Percentiles rank a stretch among this genome's conserved stretches.
Conservation (phyloP, 2,888 invertebrate genomes). For the Julus scandinavius region DNA sequence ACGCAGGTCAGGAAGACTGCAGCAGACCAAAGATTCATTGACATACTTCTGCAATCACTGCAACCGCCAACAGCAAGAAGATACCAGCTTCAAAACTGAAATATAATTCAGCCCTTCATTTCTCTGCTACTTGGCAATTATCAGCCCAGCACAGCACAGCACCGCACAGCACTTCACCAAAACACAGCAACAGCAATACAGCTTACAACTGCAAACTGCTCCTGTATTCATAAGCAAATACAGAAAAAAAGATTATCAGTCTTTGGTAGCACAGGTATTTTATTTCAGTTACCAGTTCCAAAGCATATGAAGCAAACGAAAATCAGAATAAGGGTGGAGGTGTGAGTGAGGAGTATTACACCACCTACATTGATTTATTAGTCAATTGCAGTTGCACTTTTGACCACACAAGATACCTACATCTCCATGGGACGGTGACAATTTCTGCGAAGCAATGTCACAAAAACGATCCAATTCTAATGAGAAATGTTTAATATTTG, state of each 20-base stretch:
- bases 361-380: not conserved
- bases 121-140: too few relatives aligned
- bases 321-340: not conserved
- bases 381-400: too few relatives aligned
- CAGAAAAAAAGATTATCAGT: conserved; percentile 57
- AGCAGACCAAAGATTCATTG: too few relatives aligned
- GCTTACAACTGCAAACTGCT: conserved; percentile 57
- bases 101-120: too few relatives aligned
- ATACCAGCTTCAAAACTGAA: too few relatives aligned
- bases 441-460: too few relatives aligned
- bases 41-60: too few relatives aligned
- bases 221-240: conserved; percentile 57
- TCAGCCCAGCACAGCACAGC: conserved; percentile 47
- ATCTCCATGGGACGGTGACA: not conserved
- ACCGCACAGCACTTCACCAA: conserved; percentile 44
- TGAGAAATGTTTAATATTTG: too few relatives aligned
- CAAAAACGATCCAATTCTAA: too few relatives aligned
- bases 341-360: not conserved
- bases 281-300: conserved; percentile 32
- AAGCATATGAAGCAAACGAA: not conserved
- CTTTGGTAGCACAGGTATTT: not conserved
- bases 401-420: not conserved
- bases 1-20: too few relatives aligned
- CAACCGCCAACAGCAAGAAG: too few relatives aligned
- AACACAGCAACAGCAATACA: conserved; percentile 58